phyloP scores from a whole-genome alignment of 2,888 invertebrate genomes.

The Drosophila planitibia region DNA sequence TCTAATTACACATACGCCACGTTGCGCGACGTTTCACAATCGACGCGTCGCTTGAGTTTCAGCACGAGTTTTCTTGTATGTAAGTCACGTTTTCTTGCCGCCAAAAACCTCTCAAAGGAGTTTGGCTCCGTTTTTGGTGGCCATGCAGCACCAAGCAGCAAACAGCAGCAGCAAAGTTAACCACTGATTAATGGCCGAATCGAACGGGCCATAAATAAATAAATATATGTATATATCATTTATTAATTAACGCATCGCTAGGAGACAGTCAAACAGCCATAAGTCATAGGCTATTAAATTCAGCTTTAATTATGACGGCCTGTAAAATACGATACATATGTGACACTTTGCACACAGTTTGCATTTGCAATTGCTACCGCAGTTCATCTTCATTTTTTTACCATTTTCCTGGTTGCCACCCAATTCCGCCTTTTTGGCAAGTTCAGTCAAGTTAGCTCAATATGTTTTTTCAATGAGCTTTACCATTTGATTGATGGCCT shows the following conservation, averaged over 20 bases:
- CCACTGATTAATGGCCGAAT: conserved; percentile 78
- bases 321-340: conserved; percentile 15
- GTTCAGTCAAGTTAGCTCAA: conserved; percentile 41
- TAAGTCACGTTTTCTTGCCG: conserved; percentile 78
- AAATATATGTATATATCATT: conserved; percentile 69
- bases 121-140: conserved; percentile 63
- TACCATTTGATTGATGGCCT: conserved; percentile 67
- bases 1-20: conserved; percentile 82
- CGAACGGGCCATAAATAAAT: conserved; percentile 77
- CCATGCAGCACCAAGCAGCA: conserved; percentile 15
- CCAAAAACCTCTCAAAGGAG: conserved; percentile 75
- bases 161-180: conserved; percentile 39
- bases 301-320: conserved; percentile 36
- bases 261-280: conserved; percentile 22
- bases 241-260: conserved; percentile 78
- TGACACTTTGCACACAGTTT: conserved; percentile 34
- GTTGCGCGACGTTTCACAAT: conserved; percentile 74
- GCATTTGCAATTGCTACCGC: conserved; percentile 35
- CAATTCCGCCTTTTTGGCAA: neutral
- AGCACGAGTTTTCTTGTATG: conserved; percentile 44
- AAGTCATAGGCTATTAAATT: conserved; percentile 51
- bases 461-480: conserved; percentile 37
- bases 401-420: conserved; percentile 43
- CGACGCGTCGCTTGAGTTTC: conserved; percentile 36
- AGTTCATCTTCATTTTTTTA: conserved; percentile 71